A percentile compares a stretch with the other conserved stretches of the same genome.
Evolutionary conservation across 2,113 vertebrate species (phyloP).

Genomic region (Acinonyx jubatus): DNA sequence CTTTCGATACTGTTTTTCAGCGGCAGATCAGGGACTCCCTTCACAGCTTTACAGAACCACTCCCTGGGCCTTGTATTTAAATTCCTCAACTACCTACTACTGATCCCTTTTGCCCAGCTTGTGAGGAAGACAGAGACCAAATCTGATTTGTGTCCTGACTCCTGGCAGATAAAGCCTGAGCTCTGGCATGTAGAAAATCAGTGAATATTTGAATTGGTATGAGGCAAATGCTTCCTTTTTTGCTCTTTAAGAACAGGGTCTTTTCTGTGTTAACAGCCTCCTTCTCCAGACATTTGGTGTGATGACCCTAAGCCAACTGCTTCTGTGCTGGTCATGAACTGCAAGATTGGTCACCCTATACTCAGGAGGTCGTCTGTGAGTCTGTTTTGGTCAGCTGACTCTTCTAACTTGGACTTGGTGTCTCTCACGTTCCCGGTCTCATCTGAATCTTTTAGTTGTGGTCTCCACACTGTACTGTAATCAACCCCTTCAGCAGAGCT

Average conservation of each 20-base stretch:
- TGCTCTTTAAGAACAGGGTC: neutral
- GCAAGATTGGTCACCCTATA: conserved; percentile 78
- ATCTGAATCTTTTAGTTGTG: neutral
- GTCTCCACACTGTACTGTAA: neutral
- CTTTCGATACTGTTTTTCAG: neutral
- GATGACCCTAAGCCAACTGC: conserved; percentile 53
- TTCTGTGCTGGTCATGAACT: conserved; percentile 68
- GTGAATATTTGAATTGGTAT: neutral
- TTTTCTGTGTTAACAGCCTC: conserved; percentile 78
- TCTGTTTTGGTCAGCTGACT: neutral
- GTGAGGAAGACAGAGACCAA: neutral
- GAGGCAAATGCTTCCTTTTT: neutral
- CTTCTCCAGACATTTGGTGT: conserved; percentile 69
- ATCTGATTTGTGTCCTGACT: neutral
- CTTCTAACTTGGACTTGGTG: neutral
- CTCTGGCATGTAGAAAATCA: neutral
- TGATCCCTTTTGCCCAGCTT: neutral
- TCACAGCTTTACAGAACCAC: neutral
- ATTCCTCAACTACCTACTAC: neutral
- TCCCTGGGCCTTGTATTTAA: neutral
- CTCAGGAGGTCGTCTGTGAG: conserved; percentile 78
- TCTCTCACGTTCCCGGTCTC: neutral
- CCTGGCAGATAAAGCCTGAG: neutral
- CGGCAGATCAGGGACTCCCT: too few species aligned
- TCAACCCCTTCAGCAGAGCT: neutral